These are phyloP conservation scores for Camponotus fellah DNA, from an alignment of 2,888 invertebrate species.

Conservation along the genomic window DNA sequence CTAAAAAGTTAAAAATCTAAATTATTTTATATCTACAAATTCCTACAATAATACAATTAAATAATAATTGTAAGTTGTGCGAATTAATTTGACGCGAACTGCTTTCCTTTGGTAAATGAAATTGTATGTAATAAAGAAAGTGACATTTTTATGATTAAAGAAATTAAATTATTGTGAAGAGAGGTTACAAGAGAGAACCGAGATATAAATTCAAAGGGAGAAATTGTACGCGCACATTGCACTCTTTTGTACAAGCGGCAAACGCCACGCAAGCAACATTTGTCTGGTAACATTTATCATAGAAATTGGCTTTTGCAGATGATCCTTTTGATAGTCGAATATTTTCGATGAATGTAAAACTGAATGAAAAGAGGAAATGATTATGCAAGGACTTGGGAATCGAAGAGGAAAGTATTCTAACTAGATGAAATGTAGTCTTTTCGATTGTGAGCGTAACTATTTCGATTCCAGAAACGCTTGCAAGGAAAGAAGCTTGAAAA, in stretches of 20 bases:
- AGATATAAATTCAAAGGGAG: constrained; percentile 17
- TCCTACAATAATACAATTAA: background rate
- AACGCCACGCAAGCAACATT: constrained; percentile 36
- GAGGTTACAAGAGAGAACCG: constrained; percentile 4
- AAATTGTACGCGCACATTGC: background rate
- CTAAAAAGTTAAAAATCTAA: background rate
- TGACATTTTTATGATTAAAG: constrained; percentile 6
- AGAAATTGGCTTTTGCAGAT: constrained; percentile 39
- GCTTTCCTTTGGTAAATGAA: background rate
- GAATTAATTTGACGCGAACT: background rate
- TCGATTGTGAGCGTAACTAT: constrained; percentile 43
- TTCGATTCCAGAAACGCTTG: constrained; percentile 59
- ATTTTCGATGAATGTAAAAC: constrained; percentile 38
- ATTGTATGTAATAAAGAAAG: background rate
- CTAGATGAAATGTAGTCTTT: background rate
- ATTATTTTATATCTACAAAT: background rate
- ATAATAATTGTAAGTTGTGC: background rate
- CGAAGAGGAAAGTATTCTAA: constrained; percentile 12
- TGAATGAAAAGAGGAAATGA: constrained; percentile 22
- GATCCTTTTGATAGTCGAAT: constrained; percentile 39
- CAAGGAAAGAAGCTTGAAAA: background rate
- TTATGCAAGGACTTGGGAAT: constrained; percentile 21
- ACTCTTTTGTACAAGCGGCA: constrained; percentile 2
- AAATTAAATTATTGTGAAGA: constrained; percentile 13
- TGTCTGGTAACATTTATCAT: constrained; percentile 47